Conservation (phyloP, 1,140 invertebrate genomes). For the Anoplophora glabripennis region DNA sequence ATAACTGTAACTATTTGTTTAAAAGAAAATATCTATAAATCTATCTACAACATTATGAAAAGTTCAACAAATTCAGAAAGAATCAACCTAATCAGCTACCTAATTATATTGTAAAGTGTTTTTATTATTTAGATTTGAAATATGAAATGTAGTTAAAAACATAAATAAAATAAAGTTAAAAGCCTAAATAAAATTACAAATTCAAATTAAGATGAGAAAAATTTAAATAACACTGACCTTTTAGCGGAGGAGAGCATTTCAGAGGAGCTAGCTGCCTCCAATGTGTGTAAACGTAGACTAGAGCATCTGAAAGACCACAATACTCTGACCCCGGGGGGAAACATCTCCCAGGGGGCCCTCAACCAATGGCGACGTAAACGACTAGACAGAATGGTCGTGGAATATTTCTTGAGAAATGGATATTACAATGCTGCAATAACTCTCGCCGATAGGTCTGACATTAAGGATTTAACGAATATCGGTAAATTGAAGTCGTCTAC, state of each 20-base stretch:
- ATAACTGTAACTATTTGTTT: too few species aligned
- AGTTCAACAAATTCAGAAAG: too few species aligned
- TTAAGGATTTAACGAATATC: slow-evolving; percentile 90
- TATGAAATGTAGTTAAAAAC: too few species aligned
- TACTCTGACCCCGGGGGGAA: slow-evolving; percentile 44
- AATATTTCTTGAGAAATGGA: slow-evolving; percentile 93
- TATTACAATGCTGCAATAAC: slow-evolving; percentile 91
- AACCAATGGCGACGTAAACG: slow-evolving; percentile 86
- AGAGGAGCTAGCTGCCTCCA: slow-evolving; percentile 85
- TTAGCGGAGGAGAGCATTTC: slow-evolving; percentile 82
- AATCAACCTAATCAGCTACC: too few species aligned
- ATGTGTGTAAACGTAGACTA: slow-evolving; percentile 83
- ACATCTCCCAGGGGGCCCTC: slow-evolving; percentile 54
- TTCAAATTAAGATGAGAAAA: too few species aligned
- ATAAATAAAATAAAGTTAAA: too few species aligned
- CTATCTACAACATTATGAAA: too few species aligned
- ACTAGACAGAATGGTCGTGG: slow-evolving; percentile 91
- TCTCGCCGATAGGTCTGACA: slow-evolving; percentile 76
- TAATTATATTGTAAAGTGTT: too few species aligned
- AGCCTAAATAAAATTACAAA: too few species aligned
- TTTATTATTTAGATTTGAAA: too few species aligned
- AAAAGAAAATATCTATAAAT: too few species aligned
- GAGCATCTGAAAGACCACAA: slow-evolving; percentile 87
- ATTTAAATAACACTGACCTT: neutral
- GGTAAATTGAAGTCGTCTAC: slow-evolving; percentile 56